Base-by-base conservation (phyloP, 2,888 invertebrate species). In the Agrotis clavis region DNA sequence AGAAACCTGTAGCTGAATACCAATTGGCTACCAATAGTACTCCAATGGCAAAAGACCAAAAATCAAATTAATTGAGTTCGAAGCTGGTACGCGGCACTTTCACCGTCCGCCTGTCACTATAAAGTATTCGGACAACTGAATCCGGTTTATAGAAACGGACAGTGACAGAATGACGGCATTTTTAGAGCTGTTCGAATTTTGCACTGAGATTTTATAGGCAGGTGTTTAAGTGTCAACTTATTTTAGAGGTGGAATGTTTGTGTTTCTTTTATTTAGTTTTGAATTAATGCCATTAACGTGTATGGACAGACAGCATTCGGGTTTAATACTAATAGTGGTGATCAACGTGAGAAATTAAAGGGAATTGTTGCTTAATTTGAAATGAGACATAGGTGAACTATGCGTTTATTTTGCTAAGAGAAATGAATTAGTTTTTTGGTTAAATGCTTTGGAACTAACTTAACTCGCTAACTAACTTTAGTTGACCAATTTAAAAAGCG, bases 61-160 rank as follows among this genome's bases (percentile, higher is more conserved):
- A 79, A 30, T 67, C 47, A 14, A 64, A 51, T 69, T 67, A 59
- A 79, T 64, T 19, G 50, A 59, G 41, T 53, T 67, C 11, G 45
- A 41, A 70, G 3, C 60, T 53, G 18, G 59, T 51, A 60, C 63
- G 35, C 56, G 47, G 54, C 51, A 64, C 45, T 64, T 67, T 69
- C 57, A 21, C 16, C 41, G 25, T 35, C 30, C 45, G 25, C 53
- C 67, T 16, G 30, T 64, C 79, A 53, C 66, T 60, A 9, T 19
- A 35, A 53, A 70, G 18, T 61, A 41, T 62, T 50, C 18, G 63
- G 13, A 67, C 48, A 79, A 61, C 66, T 70, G 70, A 74, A 79
- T 79, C 18, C 2, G 9, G 35, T 74, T 64, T 53, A 74, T 67
- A 35, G 48, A 63, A 74, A 30, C 6, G 35, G 63, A 64, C 67